These are phyloP conservation scores for Leptopilina myrica DNA, from an alignment of 2,888 invertebrate genomes.

Conservation along the genomic window DNA sequence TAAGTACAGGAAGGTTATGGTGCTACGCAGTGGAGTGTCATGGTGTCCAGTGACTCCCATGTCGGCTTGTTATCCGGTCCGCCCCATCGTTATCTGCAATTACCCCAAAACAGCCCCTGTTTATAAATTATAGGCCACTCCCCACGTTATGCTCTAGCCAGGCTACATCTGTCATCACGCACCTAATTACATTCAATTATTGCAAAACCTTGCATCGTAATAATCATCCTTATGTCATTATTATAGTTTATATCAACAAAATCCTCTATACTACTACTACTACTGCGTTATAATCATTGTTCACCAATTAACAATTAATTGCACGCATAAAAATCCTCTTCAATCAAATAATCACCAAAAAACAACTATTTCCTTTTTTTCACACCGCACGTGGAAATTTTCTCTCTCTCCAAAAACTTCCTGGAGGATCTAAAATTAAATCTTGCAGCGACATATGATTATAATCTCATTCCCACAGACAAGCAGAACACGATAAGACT, in stretches of 20 bases:
- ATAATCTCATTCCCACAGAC: conserved; percentile 27
- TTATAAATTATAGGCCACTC: conserved; percentile 75
- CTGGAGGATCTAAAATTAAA: conserved; percentile 5
- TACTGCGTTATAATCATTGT: background rate
- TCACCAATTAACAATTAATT: background rate
- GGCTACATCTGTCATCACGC: conserved; percentile 73
- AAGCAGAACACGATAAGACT: conserved; percentile 11
- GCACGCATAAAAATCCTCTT: background rate
- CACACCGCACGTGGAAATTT: background rate
- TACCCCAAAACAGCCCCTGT: conserved; percentile 76
- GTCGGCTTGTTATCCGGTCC: conserved; percentile 76
- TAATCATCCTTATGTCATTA: conserved; percentile 14
- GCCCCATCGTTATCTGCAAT: conserved; percentile 76
- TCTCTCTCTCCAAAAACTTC: background rate
- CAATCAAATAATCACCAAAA: too few relatives aligned
- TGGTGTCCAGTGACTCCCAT: conserved; percentile 76
- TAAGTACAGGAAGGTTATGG: conserved; percentile 50
- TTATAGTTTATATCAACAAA: conserved; percentile 1
- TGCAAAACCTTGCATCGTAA: conserved; percentile 43
- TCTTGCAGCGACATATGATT: conserved; percentile 17
- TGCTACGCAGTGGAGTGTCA: conserved; percentile 53
- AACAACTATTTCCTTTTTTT: background rate
- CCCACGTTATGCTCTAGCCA: conserved; percentile 60
- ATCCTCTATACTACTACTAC: background rate
- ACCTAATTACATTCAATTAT: conserved; percentile 73